phyloP scores from a whole-genome alignment of 2,113 vertebrate genomes.

The Gracilinanus agilis region DNA sequence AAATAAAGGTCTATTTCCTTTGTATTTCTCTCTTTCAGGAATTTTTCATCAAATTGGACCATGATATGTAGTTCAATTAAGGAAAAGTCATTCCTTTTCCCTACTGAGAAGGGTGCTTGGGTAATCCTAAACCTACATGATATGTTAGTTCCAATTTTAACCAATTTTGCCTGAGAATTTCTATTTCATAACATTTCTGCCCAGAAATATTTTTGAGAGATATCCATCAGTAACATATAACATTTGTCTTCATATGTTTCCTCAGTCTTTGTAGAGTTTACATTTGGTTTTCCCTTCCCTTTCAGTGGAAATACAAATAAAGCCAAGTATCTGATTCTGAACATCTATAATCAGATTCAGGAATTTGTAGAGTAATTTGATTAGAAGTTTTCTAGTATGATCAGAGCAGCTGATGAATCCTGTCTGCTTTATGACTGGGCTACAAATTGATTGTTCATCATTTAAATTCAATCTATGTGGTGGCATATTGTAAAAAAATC shows the following conservation, averaged over 20 bases:
- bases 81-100: too few relatives aligned
- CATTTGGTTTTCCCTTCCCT: conserved; percentile 6
- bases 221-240: too few relatives aligned
- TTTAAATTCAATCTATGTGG: conserved; percentile 32
- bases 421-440: background rate
- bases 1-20: too few relatives aligned
- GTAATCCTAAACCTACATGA: too few relatives aligned
- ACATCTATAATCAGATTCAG: conserved; percentile 41
- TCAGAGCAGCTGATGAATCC: conserved; percentile 51
- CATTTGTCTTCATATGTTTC: background rate
- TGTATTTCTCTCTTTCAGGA: too few relatives aligned
- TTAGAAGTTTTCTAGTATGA: conserved; percentile 61
- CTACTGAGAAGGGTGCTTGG: too few relatives aligned
- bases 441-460: conserved; percentile 25
- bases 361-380: conserved; percentile 42
- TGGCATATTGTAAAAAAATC: conserved; percentile 1
- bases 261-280: background rate
- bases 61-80: too few relatives aligned
- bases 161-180: too few relatives aligned
- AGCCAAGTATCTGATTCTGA: conserved; percentile 58
- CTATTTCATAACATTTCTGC: too few relatives aligned
- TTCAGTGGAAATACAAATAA: background rate
- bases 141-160: too few relatives aligned
- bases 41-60: too few relatives aligned
- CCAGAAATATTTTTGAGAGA: too few relatives aligned